Evolutionary conservation across 2,888 invertebrate species (phyloP).

Genomic region (Tuta absoluta): DNA sequence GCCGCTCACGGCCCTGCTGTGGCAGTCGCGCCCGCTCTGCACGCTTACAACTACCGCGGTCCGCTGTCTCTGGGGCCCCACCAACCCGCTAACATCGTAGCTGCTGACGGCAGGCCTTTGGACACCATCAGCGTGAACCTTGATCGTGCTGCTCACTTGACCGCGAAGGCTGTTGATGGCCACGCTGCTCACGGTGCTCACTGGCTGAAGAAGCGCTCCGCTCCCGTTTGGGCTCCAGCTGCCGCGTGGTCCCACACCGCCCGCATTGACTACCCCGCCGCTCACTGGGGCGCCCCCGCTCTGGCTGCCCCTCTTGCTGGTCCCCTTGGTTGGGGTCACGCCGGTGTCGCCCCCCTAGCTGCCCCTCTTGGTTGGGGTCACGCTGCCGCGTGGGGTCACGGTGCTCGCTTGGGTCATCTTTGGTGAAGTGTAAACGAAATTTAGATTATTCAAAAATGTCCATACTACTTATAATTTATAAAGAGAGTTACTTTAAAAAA

Average conservation of each 20-base stretch:
- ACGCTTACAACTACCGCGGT: constrained; percentile 70
- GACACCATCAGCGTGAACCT: constrained; percentile 74
- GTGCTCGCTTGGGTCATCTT: constrained; percentile 41
- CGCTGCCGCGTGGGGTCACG: constrained; percentile 36
- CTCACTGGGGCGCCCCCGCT: constrained; percentile 47
- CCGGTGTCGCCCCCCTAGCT: constrained; percentile 39
- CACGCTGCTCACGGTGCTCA: constrained; percentile 52
- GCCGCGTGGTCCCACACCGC: constrained; percentile 54
- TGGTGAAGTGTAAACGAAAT: constrained; percentile 54
- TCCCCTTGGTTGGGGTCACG: constrained; percentile 34
- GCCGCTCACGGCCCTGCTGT: constrained; percentile 39
- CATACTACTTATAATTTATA: constrained; percentile 52
- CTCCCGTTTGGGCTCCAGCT: constrained; percentile 50
- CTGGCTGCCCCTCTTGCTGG: constrained; percentile 38
- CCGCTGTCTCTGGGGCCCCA: constrained; percentile 71
- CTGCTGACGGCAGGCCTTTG: constrained; percentile 72
- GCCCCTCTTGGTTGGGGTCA: constrained; percentile 37
- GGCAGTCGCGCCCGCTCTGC: constrained; percentile 50
- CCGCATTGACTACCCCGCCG: constrained; percentile 50
- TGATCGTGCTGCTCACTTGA: constrained; percentile 69
- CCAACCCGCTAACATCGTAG: constrained; percentile 71
- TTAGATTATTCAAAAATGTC: constrained; percentile 46
- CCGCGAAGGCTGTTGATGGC: constrained; percentile 61
- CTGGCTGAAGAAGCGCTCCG: constrained; percentile 65
- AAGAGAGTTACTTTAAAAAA: constrained; percentile 69